Percentiles rank a stretch among this genome's conserved stretches.
Evolutionary conservation across 1,140 invertebrate species (phyloP).

Genomic region (Drosophila chauvacae): DNA sequence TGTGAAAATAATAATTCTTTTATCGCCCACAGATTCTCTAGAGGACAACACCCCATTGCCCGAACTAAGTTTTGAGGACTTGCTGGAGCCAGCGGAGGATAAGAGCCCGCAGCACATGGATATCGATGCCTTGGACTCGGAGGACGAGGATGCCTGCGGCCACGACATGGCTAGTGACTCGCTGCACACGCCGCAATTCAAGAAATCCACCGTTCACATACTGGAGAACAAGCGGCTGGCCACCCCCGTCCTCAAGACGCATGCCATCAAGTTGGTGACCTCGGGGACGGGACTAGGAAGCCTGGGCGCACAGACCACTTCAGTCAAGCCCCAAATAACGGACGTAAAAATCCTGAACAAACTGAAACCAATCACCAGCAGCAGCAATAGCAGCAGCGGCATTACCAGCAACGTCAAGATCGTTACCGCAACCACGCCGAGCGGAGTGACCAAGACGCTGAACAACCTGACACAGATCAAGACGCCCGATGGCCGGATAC

Average conservation of each 20-base stretch:
- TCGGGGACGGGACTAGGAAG: slow-evolving; percentile 6
- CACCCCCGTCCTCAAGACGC: slow-evolving; percentile 47
- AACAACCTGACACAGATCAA: slow-evolving; percentile 61
- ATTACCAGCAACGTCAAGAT: slow-evolving; percentile 45
- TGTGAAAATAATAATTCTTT: neutral
- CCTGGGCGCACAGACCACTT: neutral
- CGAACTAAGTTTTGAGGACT: slow-evolving; percentile 73
- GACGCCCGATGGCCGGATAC: slow-evolving; percentile 60
- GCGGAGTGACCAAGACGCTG: slow-evolving; percentile 21
- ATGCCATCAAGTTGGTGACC: slow-evolving; percentile 51
- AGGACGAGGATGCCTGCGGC: slow-evolving; percentile 19
- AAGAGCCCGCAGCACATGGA: slow-evolving; percentile 50
- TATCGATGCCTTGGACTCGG: slow-evolving; percentile 29
- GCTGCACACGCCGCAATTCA: slow-evolving; percentile 69
- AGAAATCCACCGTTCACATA: slow-evolving; percentile 58
- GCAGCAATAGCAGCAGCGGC: slow-evolving; percentile 22
- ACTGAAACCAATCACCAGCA: slow-evolving; percentile 42
- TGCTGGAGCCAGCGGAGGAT: slow-evolving; percentile 64
- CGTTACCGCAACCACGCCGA: slow-evolving; percentile 10
- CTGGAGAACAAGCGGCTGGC: slow-evolving; percentile 58
- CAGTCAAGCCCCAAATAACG: slow-evolving; percentile 28
- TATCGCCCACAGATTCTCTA: slow-evolving; percentile 49
- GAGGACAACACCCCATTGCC: slow-evolving; percentile 68
- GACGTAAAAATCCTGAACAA: slow-evolving; percentile 68
- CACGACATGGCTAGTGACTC: slow-evolving; percentile 38